Base-by-base conservation (phyloP, 2,797 vertebrate species). In the Phrynocephalus vlangalii region DNA sequence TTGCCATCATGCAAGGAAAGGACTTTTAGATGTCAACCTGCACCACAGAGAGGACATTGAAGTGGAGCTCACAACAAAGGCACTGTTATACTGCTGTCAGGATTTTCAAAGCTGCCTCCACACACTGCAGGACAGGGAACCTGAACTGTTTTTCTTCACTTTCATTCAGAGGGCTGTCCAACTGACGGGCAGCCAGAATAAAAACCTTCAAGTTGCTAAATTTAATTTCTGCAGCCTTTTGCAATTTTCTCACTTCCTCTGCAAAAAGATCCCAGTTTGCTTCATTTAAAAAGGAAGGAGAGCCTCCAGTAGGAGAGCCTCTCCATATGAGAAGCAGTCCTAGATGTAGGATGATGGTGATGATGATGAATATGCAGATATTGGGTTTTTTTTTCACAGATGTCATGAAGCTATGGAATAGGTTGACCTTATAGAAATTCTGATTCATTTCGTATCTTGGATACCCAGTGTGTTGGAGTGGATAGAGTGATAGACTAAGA, bases 251-350 rank as follows among this genome's bases (percentile, higher is more conserved):
- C 24, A 71, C 75, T 52, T n/a, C 38, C 50, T 79, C 38, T 24
- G 33, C 24, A 70, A 48, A 22, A 48, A 71, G 48, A 75, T 26
- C 48, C 26, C 52, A 67, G 73, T 33, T 60, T 87, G 16, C 5
- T 30, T 7, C 26, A 30, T 78, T 66, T 86, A 68, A 76, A 60
- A 18, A 89, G 70, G 66, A 82, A 80, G 9, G 0, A 0, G 0
- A 84, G 72, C 88, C 85, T 87, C 80, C 79, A 82, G 86, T 83
- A 20, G 33, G 33, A 33, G 33, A 33, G 33, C 33, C 33, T 33
- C 33, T 67, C 81, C 68, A 60, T 22, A 24, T 18, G 20, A 56
- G 60, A 44, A 76, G 30, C 38, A 66, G 15, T 30, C 48, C 63
- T 9, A 50, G 33, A n/a, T 84, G 60, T 7, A 22, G 52, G 52